These are phyloP conservation scores for Camponotus fellah DNA, from an alignment of 2,888 invertebrate genomes.

Conservation along the genomic window DNA sequence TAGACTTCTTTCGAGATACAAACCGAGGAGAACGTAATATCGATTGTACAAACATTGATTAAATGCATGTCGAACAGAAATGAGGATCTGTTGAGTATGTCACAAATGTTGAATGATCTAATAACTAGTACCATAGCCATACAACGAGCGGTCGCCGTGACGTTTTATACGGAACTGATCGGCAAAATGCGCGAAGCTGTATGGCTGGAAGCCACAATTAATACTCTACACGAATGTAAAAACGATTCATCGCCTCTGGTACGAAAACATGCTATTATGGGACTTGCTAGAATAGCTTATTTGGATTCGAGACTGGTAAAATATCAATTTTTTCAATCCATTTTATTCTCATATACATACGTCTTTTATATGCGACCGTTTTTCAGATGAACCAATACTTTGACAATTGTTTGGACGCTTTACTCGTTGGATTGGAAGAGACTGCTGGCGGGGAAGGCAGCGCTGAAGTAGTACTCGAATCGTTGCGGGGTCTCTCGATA, in stretches of 20 bases:
- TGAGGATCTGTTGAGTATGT: conserved; percentile 73
- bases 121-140: conserved; percentile 78
- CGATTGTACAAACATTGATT: conserved; percentile 76
- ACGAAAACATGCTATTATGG: conserved; percentile 80
- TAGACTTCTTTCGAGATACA: conserved; percentile 78
- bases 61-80: conserved; percentile 74
- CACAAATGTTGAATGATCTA: conserved; percentile 76
- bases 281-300: conserved; percentile 79
- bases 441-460: conserved; percentile 78
- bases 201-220: conserved; percentile 82
- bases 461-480: conserved; percentile 81
- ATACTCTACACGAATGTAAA: conserved; percentile 80
- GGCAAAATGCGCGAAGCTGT: conserved; percentile 77
- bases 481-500: conserved; percentile 79
- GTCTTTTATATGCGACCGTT: neutral
- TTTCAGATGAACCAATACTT: conserved; percentile 80
- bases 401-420: conserved; percentile 79
- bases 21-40: conserved; percentile 78
- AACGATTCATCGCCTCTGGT: conserved; percentile 81
- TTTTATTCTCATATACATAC: neutral
- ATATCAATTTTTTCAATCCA: neutral
- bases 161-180: conserved; percentile 80
- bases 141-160: conserved; percentile 80
- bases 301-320: conserved; percentile 78
- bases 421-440: conserved; percentile 82